These are phyloP conservation scores for Calcarius lapponicus DNA, from an alignment of 2,797 vertebrate genomes.

Conservation along the genomic window DNA sequence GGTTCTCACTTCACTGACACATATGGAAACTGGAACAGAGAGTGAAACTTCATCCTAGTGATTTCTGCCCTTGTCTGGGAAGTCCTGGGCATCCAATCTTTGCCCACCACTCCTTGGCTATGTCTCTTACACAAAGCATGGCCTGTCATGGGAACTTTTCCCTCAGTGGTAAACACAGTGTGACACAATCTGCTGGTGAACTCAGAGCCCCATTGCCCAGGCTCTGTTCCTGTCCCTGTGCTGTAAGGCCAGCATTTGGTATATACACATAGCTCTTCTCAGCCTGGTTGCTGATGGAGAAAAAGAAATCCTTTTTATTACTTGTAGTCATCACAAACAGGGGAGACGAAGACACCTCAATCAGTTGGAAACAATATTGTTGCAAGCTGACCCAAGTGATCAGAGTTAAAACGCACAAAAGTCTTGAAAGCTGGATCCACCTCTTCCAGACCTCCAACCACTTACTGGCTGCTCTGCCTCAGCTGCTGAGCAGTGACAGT, in stretches of 20 bases:
- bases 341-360: background rate
- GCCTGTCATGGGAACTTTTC: fast-evolving
- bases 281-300: background rate
- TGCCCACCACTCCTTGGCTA: background rate
- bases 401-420: background rate
- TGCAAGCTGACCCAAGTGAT: background rate
- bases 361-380: background rate
- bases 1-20: background rate
- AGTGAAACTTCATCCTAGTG: background rate
- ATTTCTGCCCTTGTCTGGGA: background rate
- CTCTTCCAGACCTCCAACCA: background rate
- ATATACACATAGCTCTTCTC: background rate
- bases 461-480: background rate
- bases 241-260: background rate
- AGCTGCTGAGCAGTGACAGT: background rate
- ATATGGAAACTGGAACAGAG: background rate
- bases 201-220: background rate
- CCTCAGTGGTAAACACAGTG: background rate
- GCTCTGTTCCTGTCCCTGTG: background rate
- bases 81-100: background rate
- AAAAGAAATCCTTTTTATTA: background rate
- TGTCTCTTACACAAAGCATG: background rate
- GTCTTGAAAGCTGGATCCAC: background rate
- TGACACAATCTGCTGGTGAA: background rate
- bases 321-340: background rate